Evolutionary conservation across 2,113 vertebrate species (phyloP).

Genomic region (Gadus chalcogrammus): DNA sequence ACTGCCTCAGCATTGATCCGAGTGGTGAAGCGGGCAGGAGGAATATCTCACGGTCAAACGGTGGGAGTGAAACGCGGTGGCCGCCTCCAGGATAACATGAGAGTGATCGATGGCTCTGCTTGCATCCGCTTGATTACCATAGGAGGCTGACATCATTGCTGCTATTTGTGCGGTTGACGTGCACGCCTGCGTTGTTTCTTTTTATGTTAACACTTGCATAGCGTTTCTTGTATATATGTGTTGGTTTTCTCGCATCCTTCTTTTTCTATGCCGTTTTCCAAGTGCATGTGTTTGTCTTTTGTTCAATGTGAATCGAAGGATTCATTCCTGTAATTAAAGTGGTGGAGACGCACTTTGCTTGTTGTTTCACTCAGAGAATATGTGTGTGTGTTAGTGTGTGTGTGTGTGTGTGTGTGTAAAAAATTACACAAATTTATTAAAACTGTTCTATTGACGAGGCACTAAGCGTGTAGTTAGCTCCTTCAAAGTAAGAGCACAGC

Average conservation of each 20-base stretch:
- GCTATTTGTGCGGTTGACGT: slow-evolving; percentile 31
- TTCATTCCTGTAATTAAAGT: background rate
- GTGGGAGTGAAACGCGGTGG: slow-evolving; percentile 33
- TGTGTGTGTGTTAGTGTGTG: background rate
- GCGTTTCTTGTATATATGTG: background rate
- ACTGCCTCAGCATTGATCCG: slow-evolving; percentile 12
- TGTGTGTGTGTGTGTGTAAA: background rate
- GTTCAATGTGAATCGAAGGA: background rate
- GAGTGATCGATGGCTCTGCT: slow-evolving; percentile 35
- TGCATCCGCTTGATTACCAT: slow-evolving; percentile 20
- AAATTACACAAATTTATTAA: no score
- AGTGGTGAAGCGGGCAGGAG: slow-evolving; percentile 7
- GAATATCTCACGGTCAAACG: slow-evolving; percentile 7
- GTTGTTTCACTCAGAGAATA: slow-evolving; percentile 1
- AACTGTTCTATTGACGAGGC: no score
- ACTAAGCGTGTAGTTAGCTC: no score
- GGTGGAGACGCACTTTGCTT: background rate
- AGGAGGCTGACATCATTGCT: slow-evolving; percentile 27
- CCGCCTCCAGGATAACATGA: slow-evolving; percentile 20
- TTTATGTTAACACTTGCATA: background rate
- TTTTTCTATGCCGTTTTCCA: background rate
- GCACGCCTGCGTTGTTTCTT: slow-evolving; percentile 1
- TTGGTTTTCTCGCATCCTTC: background rate
- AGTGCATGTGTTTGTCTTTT: background rate
- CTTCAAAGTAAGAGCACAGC: no score